A percentile compares a stretch with the other conserved stretches of the same genome.
phyloP scores from a whole-genome alignment of 2,888 invertebrate genomes.

The Stenodema calcarata region DNA sequence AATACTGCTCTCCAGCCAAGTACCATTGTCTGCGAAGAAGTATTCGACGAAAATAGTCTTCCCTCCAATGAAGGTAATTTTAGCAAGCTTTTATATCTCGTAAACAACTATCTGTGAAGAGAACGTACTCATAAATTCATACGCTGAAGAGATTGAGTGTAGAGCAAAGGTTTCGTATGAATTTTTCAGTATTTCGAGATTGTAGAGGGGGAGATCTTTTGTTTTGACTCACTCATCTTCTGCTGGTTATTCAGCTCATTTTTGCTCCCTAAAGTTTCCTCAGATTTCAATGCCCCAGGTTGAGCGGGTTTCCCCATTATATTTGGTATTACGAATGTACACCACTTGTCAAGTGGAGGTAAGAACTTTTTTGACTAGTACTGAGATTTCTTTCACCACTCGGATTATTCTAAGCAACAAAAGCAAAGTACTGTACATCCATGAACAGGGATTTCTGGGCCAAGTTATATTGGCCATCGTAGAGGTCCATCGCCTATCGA shows the following conservation, averaged over 20 bases:
- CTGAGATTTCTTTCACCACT: no score
- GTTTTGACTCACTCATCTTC: background rate
- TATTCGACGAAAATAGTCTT: slow-evolving; percentile 83
- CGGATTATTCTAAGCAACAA: no score
- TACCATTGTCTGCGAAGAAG: slow-evolving; percentile 74
- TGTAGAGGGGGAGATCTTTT: background rate
- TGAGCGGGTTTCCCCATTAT: no score
- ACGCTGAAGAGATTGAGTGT: background rate
- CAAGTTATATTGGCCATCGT: background rate
- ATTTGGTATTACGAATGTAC: no score
- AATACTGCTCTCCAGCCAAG: slow-evolving; percentile 49
- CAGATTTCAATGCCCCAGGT: no score
- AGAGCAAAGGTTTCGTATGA: background rate
- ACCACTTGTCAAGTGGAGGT: no score
- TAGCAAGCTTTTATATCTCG: background rate
- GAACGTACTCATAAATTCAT: background rate
- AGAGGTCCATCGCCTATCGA: background rate
- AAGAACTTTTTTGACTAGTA: no score
- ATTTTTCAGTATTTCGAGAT: background rate
- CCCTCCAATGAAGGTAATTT: slow-evolving; percentile 79
- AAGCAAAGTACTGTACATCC: no score
- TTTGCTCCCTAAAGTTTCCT: background rate
- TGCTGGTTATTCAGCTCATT: background rate
- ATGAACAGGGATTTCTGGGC: background rate
- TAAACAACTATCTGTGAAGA: background rate